Conservation (phyloP, 2,113 vertebrate species). For the Sus scrofa region DNA sequence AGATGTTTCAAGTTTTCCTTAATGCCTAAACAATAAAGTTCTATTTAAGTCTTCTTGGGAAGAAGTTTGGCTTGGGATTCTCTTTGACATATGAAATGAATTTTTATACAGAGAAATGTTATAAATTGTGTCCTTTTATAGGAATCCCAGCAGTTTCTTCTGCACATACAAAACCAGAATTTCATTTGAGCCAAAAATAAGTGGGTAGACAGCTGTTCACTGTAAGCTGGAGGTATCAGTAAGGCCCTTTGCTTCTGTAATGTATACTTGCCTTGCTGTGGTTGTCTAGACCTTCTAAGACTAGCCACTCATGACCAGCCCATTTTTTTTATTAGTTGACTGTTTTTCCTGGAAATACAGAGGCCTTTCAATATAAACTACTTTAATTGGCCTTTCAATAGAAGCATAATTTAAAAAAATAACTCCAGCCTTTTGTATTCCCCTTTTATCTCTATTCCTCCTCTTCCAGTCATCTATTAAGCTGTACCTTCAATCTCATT, state of each 20-base stretch:
- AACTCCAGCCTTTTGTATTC: slow-evolving; percentile 1
- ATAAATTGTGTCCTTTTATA: slow-evolving; percentile 21
- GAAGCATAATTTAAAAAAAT: neutral
- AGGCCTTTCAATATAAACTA: neutral
- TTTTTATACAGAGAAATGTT: slow-evolving; percentile 2
- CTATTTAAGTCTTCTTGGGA: slow-evolving; percentile 56
- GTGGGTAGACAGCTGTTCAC: neutral
- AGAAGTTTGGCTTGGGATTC: slow-evolving; percentile 49
- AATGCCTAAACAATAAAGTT: slow-evolving; percentile 34
- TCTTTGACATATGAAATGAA: slow-evolving; percentile 28
- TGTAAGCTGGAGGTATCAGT: slow-evolving; percentile 15
- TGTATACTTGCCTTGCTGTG: slow-evolving; percentile 5
- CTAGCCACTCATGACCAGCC: neutral
- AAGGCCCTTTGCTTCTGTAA: slow-evolving; percentile 17
- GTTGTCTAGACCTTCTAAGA: slow-evolving; percentile 23
- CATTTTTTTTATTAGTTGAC: slow-evolving; percentile 30
- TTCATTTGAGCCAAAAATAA: slow-evolving; percentile 35
- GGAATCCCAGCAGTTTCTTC: neutral
- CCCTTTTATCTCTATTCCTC: neutral
- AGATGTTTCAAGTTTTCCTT: slow-evolving; percentile 59
- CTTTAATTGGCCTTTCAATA: neutral
- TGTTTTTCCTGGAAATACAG: neutral
- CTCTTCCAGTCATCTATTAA: neutral
- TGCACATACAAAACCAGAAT: slow-evolving; percentile 15
- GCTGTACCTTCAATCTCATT: neutral